Evolutionary conservation across 2,888 invertebrate genomes (phyloP).

Genomic region (Agriopis marginaria): DNA sequence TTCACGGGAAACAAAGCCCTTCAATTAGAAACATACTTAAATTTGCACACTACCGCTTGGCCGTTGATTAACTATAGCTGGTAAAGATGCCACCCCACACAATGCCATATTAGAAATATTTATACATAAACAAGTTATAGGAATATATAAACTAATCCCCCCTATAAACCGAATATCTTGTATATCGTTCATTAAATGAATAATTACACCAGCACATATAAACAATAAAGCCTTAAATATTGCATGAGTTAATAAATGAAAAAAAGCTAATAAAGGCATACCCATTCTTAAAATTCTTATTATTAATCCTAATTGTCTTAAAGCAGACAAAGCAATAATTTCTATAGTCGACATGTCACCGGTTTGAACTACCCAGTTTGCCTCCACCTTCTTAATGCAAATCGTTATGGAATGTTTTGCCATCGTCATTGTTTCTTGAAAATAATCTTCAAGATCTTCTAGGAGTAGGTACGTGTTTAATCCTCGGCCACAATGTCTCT

Average conservation of each 20-base stretch:
- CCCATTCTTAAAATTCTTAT: constrained; percentile 88
- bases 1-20: no score
- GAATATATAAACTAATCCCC: constrained; percentile 75
- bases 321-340: constrained; percentile 92
- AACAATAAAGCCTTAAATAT: constrained; percentile 92
- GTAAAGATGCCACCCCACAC: constrained; percentile 80
- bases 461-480: no score
- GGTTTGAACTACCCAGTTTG: no score
- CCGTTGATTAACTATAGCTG: no score
- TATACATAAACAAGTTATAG: constrained; percentile 84
- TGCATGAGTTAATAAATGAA: constrained; percentile 91
- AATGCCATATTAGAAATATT: constrained; percentile 87
- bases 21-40: no score
- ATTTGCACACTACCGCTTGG: no score
- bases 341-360: no score
- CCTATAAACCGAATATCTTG: constrained; percentile 90
- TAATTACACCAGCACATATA: constrained; percentile 90
- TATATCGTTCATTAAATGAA: constrained; percentile 87
- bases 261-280: constrained; percentile 86
- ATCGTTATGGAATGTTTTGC: no score
- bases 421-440: no score
- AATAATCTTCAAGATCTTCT: no score
- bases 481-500: no score
- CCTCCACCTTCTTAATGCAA: no score
- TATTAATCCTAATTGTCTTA: constrained; percentile 92